Conservation (phyloP, 2,797 vertebrate species). For the Cyclura pinguis region DNA sequence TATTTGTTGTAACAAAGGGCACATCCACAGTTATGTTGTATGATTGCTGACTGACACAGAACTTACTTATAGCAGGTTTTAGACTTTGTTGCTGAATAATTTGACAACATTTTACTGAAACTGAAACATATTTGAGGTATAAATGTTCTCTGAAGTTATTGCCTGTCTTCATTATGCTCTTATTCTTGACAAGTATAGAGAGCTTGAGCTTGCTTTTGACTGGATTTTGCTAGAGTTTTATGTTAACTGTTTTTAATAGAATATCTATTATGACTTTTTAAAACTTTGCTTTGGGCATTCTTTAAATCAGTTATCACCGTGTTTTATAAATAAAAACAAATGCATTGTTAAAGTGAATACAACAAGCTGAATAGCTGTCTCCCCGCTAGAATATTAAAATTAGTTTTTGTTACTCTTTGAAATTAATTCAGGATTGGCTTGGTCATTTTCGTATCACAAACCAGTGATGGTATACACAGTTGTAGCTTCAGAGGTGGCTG, state of each 20-base stretch:
- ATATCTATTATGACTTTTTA: background rate
- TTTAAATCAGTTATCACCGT: background rate
- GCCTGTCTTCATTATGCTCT: background rate
- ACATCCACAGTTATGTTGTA: background rate
- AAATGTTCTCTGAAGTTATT: background rate
- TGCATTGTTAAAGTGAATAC: background rate
- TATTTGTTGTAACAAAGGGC: background rate
- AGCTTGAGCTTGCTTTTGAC: background rate
- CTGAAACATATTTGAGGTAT: background rate
- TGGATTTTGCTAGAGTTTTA: background rate
- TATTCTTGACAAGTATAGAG: background rate
- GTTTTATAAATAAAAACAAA: conserved; percentile 6
- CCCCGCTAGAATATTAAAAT: background rate
- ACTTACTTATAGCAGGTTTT: background rate
- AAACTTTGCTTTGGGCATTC: background rate
- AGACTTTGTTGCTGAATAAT: background rate
- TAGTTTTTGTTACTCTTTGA: background rate
- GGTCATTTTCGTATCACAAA: background rate
- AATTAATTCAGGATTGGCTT: background rate
- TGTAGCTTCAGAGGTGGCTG: background rate
- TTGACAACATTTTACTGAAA: background rate
- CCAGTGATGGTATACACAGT: background rate
- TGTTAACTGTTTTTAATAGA: background rate
- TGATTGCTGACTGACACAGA: background rate
- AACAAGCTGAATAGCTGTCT: background rate